Base-by-base conservation (phyloP, 2,113 vertebrate species). In the Odocoileus hemionus region DNA sequence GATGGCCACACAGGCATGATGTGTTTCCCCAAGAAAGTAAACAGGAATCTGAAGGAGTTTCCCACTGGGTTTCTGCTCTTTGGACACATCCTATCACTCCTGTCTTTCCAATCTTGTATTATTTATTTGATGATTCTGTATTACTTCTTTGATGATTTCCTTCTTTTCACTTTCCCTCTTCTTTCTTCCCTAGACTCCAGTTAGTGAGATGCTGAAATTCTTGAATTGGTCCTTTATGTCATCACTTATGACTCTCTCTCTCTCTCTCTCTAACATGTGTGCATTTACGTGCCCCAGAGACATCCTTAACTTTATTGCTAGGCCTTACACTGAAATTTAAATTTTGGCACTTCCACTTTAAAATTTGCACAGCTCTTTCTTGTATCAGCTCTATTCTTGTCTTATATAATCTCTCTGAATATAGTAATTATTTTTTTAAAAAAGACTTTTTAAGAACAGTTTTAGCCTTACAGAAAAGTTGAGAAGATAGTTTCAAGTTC, bases 301-400 rank as follows among this genome's bases (percentile, higher is more conserved):
- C n/a, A 82, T 16, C 70, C 87, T 96, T 67, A 90, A 86, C 67
- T 86, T 91, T 45, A 91, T 80, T 94, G 86, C 39, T 9, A 94
- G 87, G 82, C 12, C n/a, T 70, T 50, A 86, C 12, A 70, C 47
- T 70, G 39, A 89, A 88, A 89, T 89, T 61, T 89, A 54, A 33
- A 36, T 89, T 78, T 78, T 85, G 79, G 86, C 54, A 57, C 14
- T n/a, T 58, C 55, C 1, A 21, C 58, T 94, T 80, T 80, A 86
- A 89, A 93, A 84, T 78, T 84, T 0, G 6, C 78, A 90, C n/a
- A 70, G 43, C 26, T 79, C 45, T 90, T 96, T 64, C 54, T 67
- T 86, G 30, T 36, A 26, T 47, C 45, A 67, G 57, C 70, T 94
- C 43, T 91, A 55, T 61, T 87, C 74, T 70, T 94, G 55, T 82